These are phyloP conservation scores for Choreutis nemorana DNA, from an alignment of 2,888 invertebrate genomes.

Conservation along the genomic window DNA sequence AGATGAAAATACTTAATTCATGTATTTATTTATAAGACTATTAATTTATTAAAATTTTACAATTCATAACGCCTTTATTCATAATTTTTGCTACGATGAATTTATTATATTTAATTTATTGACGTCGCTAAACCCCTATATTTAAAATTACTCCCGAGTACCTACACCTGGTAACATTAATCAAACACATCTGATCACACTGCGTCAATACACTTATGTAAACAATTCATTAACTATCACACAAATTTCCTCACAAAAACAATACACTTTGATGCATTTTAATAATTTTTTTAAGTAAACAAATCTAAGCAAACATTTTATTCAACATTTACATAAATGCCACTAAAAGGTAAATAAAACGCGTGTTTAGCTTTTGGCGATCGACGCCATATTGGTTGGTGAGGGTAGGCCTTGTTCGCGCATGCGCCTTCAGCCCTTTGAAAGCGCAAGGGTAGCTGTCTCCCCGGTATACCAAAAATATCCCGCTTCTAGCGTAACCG, in stretches of 20 bases:
- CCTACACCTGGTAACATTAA: conserved; percentile 22
- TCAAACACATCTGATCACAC: conserved; percentile 40
- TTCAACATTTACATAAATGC: conserved; percentile 7
- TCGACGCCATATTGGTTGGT: conserved; percentile 57
- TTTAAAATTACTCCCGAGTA: too few relatives aligned
- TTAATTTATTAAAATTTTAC: too few relatives aligned
- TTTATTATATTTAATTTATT: too few relatives aligned
- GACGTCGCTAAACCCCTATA: too few relatives aligned
- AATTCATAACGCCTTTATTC: too few relatives aligned
- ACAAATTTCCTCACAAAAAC: too few relatives aligned
- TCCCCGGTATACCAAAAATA: background rate
- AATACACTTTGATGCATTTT: too few relatives aligned
- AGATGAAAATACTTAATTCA: too few relatives aligned
- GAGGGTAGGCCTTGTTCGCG: conserved; percentile 38
- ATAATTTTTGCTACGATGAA: too few relatives aligned
- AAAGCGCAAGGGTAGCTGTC: conserved; percentile 3
- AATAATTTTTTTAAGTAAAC: conserved; percentile 12
- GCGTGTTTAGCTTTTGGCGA: conserved; percentile 55
- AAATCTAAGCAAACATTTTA: conserved; percentile 8
- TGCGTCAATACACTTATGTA: conserved; percentile 25
- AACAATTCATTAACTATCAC: too few relatives aligned
- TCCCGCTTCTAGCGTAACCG: too few relatives aligned
- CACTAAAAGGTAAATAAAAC: conserved; percentile 31
- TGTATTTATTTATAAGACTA: too few relatives aligned
- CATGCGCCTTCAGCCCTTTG: conserved; percentile 30